Evolutionary conservation across 2,888 invertebrate genomes (phyloP).

Genomic region (Drosophila tripunctata): DNA sequence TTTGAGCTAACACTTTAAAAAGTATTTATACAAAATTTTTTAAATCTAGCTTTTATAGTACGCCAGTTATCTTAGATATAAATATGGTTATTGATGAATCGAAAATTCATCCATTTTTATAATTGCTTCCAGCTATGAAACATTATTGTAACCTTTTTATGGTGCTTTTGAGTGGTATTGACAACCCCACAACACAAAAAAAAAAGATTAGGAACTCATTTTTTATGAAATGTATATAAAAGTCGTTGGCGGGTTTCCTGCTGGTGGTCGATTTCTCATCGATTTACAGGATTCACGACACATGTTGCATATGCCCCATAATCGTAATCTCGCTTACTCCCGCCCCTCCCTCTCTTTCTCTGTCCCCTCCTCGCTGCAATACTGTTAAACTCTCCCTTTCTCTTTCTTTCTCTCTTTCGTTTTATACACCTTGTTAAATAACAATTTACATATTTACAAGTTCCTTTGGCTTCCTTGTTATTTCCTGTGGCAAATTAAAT

Average conservation of each 20-base stretch:
- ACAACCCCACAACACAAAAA: not conserved
- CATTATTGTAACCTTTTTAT: not conserved
- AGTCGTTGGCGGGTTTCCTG: too few relatives aligned
- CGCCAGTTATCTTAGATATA: too few relatives aligned
- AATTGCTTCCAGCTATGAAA: not conserved
- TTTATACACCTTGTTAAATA: constrained; percentile 6
- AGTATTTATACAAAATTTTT: too few relatives aligned
- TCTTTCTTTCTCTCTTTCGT: not conserved
- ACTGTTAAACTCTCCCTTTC: too few relatives aligned
- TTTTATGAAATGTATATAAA: constrained; percentile 8
- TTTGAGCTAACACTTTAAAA: not conserved
- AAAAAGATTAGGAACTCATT: not conserved
- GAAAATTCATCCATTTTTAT: too few relatives aligned
- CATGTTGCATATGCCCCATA: constrained; percentile 48
- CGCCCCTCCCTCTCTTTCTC: not conserved
- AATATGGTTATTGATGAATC: too few relatives aligned
- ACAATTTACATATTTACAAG: constrained; percentile 11
- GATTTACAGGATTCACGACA: constrained; percentile 32
- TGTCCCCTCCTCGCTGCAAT: too few relatives aligned
- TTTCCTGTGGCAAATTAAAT: constrained; percentile 3
- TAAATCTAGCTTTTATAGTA: too few relatives aligned
- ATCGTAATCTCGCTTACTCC: not conserved
- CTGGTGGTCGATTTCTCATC: constrained; percentile 44
- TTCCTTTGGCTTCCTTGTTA: constrained; percentile 7
- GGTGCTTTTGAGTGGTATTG: constrained; percentile 1